Conservation (phyloP, 2,797 vertebrate genomes). For the Tolypeutes matacus region DNA sequence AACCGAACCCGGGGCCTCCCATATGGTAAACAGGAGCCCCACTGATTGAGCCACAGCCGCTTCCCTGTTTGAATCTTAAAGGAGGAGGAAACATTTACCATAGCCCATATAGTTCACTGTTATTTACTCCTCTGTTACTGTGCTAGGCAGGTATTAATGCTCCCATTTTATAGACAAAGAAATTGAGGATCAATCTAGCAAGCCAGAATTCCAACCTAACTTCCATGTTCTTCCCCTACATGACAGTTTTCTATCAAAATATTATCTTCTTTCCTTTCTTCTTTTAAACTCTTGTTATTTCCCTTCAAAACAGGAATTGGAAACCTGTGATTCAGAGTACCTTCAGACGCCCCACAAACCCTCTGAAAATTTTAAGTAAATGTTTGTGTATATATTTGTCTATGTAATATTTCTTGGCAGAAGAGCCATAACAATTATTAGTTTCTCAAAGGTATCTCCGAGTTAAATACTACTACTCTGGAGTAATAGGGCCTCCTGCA, state of each 20-base stretch:
- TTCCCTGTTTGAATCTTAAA: too few species aligned
- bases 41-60: too few species aligned
- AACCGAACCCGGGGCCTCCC: too few species aligned
- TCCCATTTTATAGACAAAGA: not conserved
- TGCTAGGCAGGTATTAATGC: not conserved
- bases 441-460: not conserved
- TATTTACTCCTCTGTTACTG: not conserved
- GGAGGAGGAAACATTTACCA: conserved; percentile 1
- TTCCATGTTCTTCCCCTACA: not conserved
- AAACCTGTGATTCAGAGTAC: not conserved
- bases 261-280: not conserved
- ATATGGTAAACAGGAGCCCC: too few species aligned
- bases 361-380: not conserved
- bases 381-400: not conserved
- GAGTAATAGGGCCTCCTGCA: not conserved
- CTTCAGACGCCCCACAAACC: not conserved
- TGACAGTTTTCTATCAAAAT: conserved; percentile 49
- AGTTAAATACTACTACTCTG: not conserved
- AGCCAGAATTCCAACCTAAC: conserved; percentile 46
- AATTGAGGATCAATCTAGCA: not conserved
- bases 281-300: conserved; percentile 8
- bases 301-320: conserved; percentile 43
- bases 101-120: not conserved
- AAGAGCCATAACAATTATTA: not conserved
- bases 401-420: conserved; percentile 30